These are phyloP conservation scores for Proisotoma minuta DNA, from an alignment of 2,888 invertebrate genomes.

Conservation along the genomic window DNA sequence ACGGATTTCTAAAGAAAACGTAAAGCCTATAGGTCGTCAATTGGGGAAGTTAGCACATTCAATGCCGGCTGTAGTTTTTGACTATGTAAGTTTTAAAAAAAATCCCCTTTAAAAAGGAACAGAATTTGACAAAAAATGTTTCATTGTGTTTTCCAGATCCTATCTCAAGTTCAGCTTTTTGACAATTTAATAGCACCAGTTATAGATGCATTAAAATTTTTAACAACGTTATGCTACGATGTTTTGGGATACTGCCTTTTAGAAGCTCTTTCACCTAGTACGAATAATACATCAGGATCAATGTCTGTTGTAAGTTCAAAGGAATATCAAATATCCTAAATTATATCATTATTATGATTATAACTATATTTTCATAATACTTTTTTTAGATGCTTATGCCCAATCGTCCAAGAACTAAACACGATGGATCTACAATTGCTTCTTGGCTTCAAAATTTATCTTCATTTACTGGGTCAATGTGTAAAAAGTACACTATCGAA, in stretches of 20 bases:
- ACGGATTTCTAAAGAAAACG: constrained; percentile 94
- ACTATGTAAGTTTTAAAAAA: constrained; percentile 68
- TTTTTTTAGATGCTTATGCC: constrained; percentile 45
- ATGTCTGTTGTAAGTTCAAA: constrained; percentile 34
- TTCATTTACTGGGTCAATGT: constrained; percentile 91
- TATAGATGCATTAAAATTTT: constrained; percentile 93
- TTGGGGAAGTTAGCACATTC: constrained; percentile 96
- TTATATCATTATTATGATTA: neutral
- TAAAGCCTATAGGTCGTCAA: constrained; percentile 90
- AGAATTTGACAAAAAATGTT: too few relatives aligned
- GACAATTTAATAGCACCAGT: constrained; percentile 93
- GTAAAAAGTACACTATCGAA: constrained; percentile 95
- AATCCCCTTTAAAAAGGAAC: too few relatives aligned
- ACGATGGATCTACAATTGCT: constrained; percentile 86
- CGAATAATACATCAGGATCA: constrained; percentile 25
- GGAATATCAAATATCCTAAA: neutral
- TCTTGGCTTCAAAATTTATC: constrained; percentile 91
- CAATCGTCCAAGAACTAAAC: constrained; percentile 60
- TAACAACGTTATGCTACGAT: constrained; percentile 92
- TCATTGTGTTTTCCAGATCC: constrained; percentile 53
- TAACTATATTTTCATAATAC: neutral
- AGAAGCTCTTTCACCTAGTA: constrained; percentile 69
- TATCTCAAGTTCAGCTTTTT: constrained; percentile 81
- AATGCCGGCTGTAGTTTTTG: constrained; percentile 91
- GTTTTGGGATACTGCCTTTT: constrained; percentile 92